Percentiles rank a stretch among this genome's conserved stretches.
Evolutionary conservation across 2,888 invertebrate species (phyloP).

Genomic region (Corbicula japonica): DNA sequence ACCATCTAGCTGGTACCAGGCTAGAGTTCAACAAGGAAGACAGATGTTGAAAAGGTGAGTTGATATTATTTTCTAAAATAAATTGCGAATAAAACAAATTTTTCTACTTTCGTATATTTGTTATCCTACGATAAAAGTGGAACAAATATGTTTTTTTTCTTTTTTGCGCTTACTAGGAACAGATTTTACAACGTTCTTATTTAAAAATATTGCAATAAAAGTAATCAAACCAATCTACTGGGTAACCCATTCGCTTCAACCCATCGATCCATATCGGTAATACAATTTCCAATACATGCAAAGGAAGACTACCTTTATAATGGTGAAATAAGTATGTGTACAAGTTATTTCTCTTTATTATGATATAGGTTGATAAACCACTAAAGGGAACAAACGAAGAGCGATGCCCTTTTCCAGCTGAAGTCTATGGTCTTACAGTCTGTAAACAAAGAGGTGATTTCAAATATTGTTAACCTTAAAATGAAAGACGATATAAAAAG

Average conservation of each 20-base stretch:
- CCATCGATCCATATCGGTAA: not conserved
- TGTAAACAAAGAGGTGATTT: constrained; percentile 42
- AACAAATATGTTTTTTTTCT: too few species aligned
- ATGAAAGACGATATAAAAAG: too few species aligned
- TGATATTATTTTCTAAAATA: too few species aligned
- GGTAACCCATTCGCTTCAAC: not conserved
- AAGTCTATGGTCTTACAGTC: constrained; percentile 52
- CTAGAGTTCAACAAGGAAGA: not conserved
- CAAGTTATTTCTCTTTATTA: not conserved
- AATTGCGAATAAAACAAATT: too few species aligned
- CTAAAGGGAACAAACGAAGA: constrained; percentile 45
- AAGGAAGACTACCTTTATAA: not conserved
- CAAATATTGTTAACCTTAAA: too few species aligned
- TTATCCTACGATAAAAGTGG: too few species aligned
- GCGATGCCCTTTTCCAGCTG: constrained; percentile 50
- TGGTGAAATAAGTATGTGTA: not conserved
- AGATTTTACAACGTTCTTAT: too few species aligned
- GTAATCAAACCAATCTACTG: too few species aligned
- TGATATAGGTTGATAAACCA: constrained; percentile 32
- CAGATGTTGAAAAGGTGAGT: not conserved
- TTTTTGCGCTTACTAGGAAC: too few species aligned
- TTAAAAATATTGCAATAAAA: too few species aligned
- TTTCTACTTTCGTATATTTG: too few species aligned
- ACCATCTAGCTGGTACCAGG: too few species aligned
- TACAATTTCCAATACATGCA: not conserved